These are phyloP conservation scores for Calliopsis andreniformis DNA, from an alignment of 1,140 invertebrate genomes.

Conservation along the genomic window DNA sequence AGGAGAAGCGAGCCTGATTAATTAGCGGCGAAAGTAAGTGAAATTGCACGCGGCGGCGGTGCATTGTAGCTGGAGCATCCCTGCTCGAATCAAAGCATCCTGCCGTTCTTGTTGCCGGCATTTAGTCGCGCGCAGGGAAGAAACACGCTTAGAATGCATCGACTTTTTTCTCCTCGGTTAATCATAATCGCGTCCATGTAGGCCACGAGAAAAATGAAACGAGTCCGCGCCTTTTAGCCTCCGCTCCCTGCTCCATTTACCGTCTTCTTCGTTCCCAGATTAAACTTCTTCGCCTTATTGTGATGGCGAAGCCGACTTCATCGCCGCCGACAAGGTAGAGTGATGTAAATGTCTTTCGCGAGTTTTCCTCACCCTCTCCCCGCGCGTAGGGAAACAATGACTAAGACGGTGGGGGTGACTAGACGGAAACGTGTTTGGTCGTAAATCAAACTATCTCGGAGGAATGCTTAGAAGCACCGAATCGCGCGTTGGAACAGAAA, in stretches of 20 bases:
- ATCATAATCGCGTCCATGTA: constrained; percentile 39
- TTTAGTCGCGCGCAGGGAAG: background rate
- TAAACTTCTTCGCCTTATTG: background rate
- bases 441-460: background rate
- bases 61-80: constrained; percentile 46
- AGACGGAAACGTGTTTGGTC: background rate
- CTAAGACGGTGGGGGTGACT: background rate
- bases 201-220: constrained; percentile 30
- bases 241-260: constrained; percentile 18
- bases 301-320: background rate
- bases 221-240: background rate
- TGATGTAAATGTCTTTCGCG: too few species aligned
- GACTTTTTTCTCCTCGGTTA: constrained; percentile 18
- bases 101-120: background rate
- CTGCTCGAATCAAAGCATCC: constrained; percentile 9
- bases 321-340: background rate
- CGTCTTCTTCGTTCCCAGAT: background rate
- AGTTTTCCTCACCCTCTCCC: background rate
- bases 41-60: constrained; percentile 57
- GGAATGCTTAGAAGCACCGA: background rate
- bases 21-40: constrained; percentile 74
- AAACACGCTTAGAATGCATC: background rate
- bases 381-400: background rate
- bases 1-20: constrained; percentile 51
- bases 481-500: background rate